Percentiles rank a stretch among this genome's conserved stretches.
phyloP scores from a whole-genome alignment of 1,140 invertebrate species.

The Frieseomelitta varia region DNA sequence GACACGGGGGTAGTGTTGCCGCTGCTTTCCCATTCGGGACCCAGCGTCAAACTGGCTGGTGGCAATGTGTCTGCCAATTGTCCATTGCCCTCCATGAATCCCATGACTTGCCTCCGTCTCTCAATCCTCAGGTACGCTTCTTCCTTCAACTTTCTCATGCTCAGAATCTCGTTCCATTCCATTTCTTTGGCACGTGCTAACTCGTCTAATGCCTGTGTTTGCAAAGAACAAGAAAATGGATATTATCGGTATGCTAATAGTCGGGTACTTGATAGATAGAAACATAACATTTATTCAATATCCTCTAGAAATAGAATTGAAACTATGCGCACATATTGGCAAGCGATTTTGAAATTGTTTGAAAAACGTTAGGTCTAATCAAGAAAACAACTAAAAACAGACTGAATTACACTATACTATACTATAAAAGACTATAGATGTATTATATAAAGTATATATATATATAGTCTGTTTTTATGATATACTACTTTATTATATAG shows the following conservation, averaged over 20 bases:
- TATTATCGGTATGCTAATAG: background rate
- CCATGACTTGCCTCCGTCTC: conserved; percentile 85
- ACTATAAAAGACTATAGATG: too few relatives aligned
- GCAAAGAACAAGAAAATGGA: background rate
- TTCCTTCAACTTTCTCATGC: conserved; percentile 91
- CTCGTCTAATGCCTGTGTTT: conserved; percentile 84
- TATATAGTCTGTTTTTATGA: too few relatives aligned
- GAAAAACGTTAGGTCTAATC: too few relatives aligned
- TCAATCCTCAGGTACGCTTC: conserved; percentile 87
- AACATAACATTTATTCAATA: too few relatives aligned
- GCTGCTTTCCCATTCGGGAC: conserved; percentile 70
- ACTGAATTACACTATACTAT: too few relatives aligned
- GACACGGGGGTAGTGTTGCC: conserved; percentile 30
- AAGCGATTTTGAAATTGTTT: background rate
- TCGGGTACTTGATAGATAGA: too few relatives aligned
- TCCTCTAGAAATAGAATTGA: too few relatives aligned
- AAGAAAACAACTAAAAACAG: background rate
- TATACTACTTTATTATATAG: too few relatives aligned
- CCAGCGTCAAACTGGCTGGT: conserved; percentile 64
- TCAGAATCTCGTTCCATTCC: conserved; percentile 91
- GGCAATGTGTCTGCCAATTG: conserved; percentile 65
- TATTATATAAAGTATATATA: too few relatives aligned
- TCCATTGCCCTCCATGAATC: conserved; percentile 74
- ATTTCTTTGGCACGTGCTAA: conserved; percentile 89
- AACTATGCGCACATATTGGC: too few relatives aligned